These are phyloP conservation scores for Hemicordylus capensis DNA, from an alignment of 2,113 vertebrate genomes.

Conservation along the genomic window DNA sequence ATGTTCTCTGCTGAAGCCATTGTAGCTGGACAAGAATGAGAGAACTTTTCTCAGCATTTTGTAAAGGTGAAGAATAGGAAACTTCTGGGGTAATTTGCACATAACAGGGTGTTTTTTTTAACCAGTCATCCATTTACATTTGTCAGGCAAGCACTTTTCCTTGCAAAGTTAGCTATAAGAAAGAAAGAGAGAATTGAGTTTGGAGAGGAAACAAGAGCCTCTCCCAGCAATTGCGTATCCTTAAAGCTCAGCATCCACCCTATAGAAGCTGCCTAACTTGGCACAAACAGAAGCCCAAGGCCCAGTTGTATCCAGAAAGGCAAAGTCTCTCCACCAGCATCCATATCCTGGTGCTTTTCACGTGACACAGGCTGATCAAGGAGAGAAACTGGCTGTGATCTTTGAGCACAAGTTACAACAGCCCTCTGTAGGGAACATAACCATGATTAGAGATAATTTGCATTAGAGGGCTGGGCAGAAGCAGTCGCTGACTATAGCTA, in stretches of 20 bases:
- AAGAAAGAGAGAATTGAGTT: too few species aligned
- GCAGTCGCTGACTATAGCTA: fast-evolving
- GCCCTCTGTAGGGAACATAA: not conserved
- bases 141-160: too few species aligned
- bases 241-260: not conserved
- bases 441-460: not conserved
- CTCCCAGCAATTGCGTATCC: not conserved
- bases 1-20: not conserved
- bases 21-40: too few species aligned
- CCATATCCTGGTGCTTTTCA: not conserved
- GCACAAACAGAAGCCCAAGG: too few species aligned
- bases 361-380: not conserved
- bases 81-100: slow-evolving; percentile 7
- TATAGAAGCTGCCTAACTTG: not conserved
- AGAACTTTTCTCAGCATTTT: not conserved
- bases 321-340: slow-evolving; percentile 1
- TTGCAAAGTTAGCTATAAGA: not conserved
- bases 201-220: too few species aligned
- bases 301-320: not conserved
- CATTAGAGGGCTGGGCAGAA: not conserved
- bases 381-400: not conserved
- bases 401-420: not conserved
- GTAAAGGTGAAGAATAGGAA: not conserved
- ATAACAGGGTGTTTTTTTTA: not conserved
- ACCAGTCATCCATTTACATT: not conserved